Evolutionary conservation across 2,888 invertebrate genomes (phyloP), one percentile per base, ranked within the genome.

Genomic region (Metacarcinus magister): DNA sequence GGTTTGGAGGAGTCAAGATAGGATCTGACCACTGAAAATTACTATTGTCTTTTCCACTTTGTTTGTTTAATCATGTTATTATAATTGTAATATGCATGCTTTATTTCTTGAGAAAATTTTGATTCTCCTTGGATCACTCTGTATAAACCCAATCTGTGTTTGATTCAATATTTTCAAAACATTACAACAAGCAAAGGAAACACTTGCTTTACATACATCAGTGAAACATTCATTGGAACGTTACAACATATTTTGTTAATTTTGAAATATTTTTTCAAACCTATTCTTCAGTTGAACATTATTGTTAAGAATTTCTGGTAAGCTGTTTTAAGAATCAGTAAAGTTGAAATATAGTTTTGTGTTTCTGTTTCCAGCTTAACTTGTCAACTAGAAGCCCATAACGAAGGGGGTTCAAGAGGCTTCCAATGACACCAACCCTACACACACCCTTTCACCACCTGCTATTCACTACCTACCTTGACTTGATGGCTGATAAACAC

Each of bases 281-380:
- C 67, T n/a, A 23, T 23, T 75, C 67, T 75, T 75, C 67, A 75
- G 67, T 75, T 75, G 67, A 75, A 75, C 67, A 75, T 4, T 75
- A 75, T 75, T 75, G 67, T 75, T 75, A 75, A 75, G 67, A 2
- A 75, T 75, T 75, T 75, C 67, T 75, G 67, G 67, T 75, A n/a
- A 75, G n/a, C 67, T 75, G 67, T 75, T 75, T 75, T 75, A 75
- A 75, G 67, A 75, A 75, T 75, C 67, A 75, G 67, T 75, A 75
- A 75, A n/a, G 67, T 75, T 75, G 67, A 75, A 75, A 75, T 75
- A 75, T 75, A 75, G 67, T n/a, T 75, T 75, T 23, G 67, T 23
- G 67, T 75, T 75, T 75, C 67, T n/a, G 4, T n/a, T 75, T 75
- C 67, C 67, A 75, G 67, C 67, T 54, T 54, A 16, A n/a, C n/a